Percentiles rank a stretch among this genome's conserved stretches.
Evolutionary conservation across 1,140 invertebrate genomes (phyloP).

Genomic region (Nixonia krombeini): DNA sequence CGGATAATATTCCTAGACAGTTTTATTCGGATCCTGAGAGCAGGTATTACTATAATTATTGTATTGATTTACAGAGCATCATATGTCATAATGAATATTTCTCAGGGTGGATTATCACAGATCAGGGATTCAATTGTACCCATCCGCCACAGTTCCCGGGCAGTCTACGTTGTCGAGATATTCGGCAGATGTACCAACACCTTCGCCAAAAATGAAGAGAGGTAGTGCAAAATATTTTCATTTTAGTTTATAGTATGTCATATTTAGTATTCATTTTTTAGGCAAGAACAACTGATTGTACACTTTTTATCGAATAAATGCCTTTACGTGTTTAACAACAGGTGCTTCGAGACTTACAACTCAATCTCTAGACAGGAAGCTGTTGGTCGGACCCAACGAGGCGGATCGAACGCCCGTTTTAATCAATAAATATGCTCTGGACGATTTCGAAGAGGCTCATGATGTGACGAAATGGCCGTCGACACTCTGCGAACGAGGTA

Average conservation of each 20-base stretch:
- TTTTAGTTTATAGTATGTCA: too few relatives aligned
- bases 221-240: conserved; percentile 28
- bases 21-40: conserved; percentile 76
- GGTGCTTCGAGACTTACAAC: conserved; percentile 52
- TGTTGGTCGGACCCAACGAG: conserved; percentile 52
- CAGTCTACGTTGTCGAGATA: conserved; percentile 64
- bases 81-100: too few relatives aligned
- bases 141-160: conserved; percentile 33
- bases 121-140: conserved; percentile 18
- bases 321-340: too few relatives aligned
- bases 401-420: conserved; percentile 76
- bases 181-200: conserved; percentile 55
- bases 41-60: too few relatives aligned
- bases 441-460: conserved; percentile 69
- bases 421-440: conserved; percentile 80
- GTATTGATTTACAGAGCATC: too few relatives aligned
- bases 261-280: too few relatives aligned
- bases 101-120: conserved; percentile 20
- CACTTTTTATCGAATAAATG: too few relatives aligned
- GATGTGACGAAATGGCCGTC: conserved; percentile 42
- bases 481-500: conserved; percentile 17
- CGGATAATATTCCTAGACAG: conserved; percentile 72
- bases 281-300: too few relatives aligned
- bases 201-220: conserved; percentile 45
- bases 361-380: conserved; percentile 69